These are phyloP conservation scores for Kradibia gibbosae DNA, from an alignment of 1,140 invertebrate species.

Conservation along the genomic window DNA sequence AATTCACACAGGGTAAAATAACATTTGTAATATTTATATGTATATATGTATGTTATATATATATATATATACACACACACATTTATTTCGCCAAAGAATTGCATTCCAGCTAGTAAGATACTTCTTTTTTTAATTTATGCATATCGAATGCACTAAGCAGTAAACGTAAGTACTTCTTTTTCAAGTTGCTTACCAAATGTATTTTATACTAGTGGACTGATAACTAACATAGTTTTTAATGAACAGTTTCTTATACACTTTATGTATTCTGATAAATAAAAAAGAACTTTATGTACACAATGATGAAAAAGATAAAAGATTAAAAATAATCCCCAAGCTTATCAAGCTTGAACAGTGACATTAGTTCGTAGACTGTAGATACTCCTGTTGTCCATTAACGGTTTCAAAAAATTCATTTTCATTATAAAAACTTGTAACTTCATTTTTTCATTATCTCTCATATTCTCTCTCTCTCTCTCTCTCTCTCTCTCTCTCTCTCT, in stretches of 20 bases:
- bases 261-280: constrained; percentile 28
- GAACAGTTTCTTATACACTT: constrained; percentile 35
- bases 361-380: constrained; percentile 46
- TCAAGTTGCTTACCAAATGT: constrained; percentile 33
- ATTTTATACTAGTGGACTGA: constrained; percentile 40
- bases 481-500: not conserved
- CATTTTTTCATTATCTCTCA: too few relatives aligned
- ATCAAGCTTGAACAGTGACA: constrained; percentile 46
- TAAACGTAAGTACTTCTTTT: constrained; percentile 36
- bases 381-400: constrained; percentile 47
- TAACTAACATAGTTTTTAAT: constrained; percentile 35
- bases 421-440: constrained; percentile 43
- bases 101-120: constrained; percentile 43
- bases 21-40: constrained; percentile 7
- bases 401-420: constrained; percentile 19
- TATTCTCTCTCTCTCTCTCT: not conserved
- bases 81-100: constrained; percentile 49
- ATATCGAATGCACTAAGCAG: constrained; percentile 29
- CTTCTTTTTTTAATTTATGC: constrained; percentile 29
- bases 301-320: constrained; percentile 45
- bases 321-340: constrained; percentile 48
- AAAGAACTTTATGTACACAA: constrained; percentile 49
- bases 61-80: constrained; percentile 27
- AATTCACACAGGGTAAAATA: constrained; percentile 17
- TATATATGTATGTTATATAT: not conserved